Conservation (phyloP, 92 coral and sea anemone species). For the Phymanthus crucifer region DNA sequence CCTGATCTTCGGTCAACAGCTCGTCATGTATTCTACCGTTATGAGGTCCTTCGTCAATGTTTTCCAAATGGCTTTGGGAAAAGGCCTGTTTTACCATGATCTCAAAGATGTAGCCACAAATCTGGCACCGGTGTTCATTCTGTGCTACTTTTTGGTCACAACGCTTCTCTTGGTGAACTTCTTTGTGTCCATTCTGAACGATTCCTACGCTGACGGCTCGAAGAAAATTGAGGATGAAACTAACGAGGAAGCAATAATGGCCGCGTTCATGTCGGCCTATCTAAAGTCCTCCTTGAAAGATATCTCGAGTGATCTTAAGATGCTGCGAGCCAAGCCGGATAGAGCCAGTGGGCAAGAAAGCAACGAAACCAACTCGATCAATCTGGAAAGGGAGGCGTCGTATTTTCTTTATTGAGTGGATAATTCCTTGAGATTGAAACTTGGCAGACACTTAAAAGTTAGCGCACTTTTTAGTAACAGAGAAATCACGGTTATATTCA, state of each 20-base stretch:
- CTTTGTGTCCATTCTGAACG: constrained; percentile 84
- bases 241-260: constrained; percentile 52
- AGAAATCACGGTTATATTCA: no score
- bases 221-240: constrained; percentile 43
- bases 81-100: constrained; percentile 70
- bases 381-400: no score
- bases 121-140: constrained; percentile 81
- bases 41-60: constrained; percentile 65
- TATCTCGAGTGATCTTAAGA: constrained; percentile 42
- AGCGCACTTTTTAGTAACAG: no score
- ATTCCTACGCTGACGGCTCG: constrained; percentile 73
- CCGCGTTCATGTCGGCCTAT: constrained; percentile 57
- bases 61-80: constrained; percentile 85
- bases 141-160: constrained; percentile 63
- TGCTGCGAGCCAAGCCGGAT: not conserved
- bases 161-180: constrained; percentile 76
- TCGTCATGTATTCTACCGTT: constrained; percentile 75
- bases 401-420: no score
- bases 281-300: constrained; percentile 50
- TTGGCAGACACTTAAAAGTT: no score
- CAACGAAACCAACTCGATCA: not conserved
- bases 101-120: constrained; percentile 48
- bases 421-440: no score
- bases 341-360: not conserved
- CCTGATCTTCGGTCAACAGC: constrained; percentile 61